Base-by-base conservation (phyloP, 2,113 vertebrate species). In the Reinhardtius hippoglossoides region DNA sequence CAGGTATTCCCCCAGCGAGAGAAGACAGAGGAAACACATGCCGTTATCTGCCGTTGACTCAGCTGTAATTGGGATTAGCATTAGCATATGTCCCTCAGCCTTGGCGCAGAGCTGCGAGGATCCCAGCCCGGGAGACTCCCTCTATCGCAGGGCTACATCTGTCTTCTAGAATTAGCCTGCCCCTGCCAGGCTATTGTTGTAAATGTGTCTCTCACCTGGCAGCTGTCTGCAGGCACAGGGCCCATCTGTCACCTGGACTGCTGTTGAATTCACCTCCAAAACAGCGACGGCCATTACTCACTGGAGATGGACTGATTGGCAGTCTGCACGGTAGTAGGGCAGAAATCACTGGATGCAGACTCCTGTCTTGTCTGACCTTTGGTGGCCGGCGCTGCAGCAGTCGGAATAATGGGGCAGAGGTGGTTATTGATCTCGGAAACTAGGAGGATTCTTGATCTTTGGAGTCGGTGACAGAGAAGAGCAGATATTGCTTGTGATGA, bases 61-160 rank as follows among this genome's bases (percentile, higher is more conserved):
- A 78, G 85, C 81, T 86, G 78, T 88, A 91, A 90, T 89, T 92
- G 82, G 82, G 71, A 88, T 90, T 91, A 92, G 71, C 87, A 86
- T 92, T 90, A 87, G 87, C 87, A 85, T 88, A 80, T 82, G 85
- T 82, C 71, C 72, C 67, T 81, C 65, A 70, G 73, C 61, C 73
- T 61, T 3, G 23, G 62, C 55, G 84, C 80, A 15, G 48, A 74
- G 68, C 76, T 69, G 65, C 0, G 4, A 72, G 63, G 72, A 59
- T 52, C 63, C 59, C 73, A 73, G 59, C 69, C 72, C 35, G 26
- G 57, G 70, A 74, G 70, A 54, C 81, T 66, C 70, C 74, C 42
- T 69, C 26, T 80, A 70, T 82, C 46, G 9, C 77, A 8, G 42
- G 24, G 57, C 78, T 67, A 56, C 74, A 81, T 89, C 82, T 79